Conservation (phyloP, 1,140 invertebrate species). For the Steinernema khuongi region DNA sequence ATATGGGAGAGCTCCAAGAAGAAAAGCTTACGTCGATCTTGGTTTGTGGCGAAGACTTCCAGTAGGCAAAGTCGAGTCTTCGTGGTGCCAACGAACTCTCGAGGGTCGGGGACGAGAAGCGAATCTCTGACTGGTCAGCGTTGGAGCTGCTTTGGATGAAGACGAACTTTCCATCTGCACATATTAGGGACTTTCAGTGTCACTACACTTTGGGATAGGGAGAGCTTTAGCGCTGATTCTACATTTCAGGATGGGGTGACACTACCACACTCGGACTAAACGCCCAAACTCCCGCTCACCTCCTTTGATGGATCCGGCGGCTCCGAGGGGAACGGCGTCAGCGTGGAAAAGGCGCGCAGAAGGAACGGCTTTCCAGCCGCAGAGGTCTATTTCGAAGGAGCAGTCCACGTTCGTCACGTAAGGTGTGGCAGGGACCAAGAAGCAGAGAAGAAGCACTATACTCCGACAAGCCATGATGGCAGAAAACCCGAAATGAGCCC, state of each 20-base stretch:
- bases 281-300: no score
- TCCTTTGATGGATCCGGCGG: not conserved
- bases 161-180: not conserved
- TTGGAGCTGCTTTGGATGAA: not conserved
- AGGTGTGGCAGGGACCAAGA: not conserved
- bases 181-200: not conserved
- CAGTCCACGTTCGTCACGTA: slow-evolving; percentile 9
- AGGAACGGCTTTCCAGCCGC: not conserved
- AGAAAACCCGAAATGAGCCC: not conserved
- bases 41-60: slow-evolving; percentile 4
- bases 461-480: not conserved
- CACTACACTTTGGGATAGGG: not conserved
- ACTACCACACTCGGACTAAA: no score
- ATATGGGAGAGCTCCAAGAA: not conserved
- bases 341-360: slow-evolving; percentile 3
- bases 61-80: not conserved
- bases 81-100: not conserved
- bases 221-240: no score
- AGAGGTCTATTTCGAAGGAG: not conserved
- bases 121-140: not conserved
- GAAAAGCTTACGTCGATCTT: not conserved
- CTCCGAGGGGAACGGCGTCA: not conserved
- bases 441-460: not conserved
- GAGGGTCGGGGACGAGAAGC: not conserved
- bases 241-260: no score